These are phyloP conservation scores for Cossypha dichroa DNA, from an alignment of 2,797 vertebrate species.

Conservation along the genomic window DNA sequence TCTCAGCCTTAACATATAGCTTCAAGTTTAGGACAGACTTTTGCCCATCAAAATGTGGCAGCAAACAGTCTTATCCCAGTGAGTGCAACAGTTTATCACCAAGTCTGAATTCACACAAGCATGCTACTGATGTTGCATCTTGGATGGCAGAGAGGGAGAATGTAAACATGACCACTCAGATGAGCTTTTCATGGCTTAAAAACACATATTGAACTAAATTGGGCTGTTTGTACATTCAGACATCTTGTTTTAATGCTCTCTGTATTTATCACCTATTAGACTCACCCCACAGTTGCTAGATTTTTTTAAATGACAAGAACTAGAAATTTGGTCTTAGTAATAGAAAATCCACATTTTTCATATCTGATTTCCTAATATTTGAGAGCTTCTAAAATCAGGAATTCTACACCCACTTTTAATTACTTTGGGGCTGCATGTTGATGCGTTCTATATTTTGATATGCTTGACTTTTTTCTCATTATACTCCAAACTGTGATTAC, in stretches of 20 bases:
- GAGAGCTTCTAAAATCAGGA: background rate
- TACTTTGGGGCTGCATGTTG: background rate
- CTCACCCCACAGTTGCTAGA: background rate
- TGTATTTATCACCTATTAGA: background rate
- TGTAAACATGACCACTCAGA: background rate
- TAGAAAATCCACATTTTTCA: background rate
- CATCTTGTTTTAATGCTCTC: background rate
- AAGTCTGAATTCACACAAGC: background rate
- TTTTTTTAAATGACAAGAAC: background rate
- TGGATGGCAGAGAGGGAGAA: background rate
- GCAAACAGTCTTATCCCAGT: rapidly evolving
- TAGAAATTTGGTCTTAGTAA: background rate
- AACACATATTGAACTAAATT: background rate
- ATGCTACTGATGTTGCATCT: background rate
- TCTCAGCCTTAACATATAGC: background rate
- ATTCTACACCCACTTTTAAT: background rate
- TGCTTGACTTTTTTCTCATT: background rate
- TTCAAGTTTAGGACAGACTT: background rate
- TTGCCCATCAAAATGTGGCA: background rate
- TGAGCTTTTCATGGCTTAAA: background rate
- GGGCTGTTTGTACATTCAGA: background rate
- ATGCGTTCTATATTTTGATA: background rate
- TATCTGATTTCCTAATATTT: background rate
- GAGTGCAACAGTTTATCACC: background rate
- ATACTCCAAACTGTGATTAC: background rate